Base-by-base conservation (phyloP, 2,797 vertebrate genomes). In the Myotis myotis region DNA sequence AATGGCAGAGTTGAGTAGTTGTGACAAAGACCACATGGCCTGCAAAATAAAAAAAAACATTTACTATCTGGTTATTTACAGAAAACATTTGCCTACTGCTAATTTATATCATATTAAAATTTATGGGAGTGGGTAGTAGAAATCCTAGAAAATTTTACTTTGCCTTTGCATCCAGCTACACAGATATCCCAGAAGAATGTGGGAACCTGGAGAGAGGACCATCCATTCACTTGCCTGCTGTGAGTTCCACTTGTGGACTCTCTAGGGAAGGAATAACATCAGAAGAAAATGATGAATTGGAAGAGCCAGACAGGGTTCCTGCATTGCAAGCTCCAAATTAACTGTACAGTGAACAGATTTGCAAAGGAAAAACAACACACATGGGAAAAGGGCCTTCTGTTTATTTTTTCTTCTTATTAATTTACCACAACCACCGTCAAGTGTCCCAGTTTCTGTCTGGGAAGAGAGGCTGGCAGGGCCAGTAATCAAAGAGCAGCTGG, bases 391-490 rank as follows among this genome's bases (percentile, higher is more conserved):
- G 95, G 82, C 89, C 86, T 97, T 97, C 93, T 97, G 95, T 98
- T 97, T 98, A 70, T 96, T 93, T 97, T 93, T 94, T 51, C 93
- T 91, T 76, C 83, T 96, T 97, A 97, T 97, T 98, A 98, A 98
- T 98, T 97, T 97, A 95, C 98, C n/a, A 0, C 97, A 98, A 96
- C 97, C 97, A 97, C 97, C 96, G 93, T 95, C 93, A 92, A 97
- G 94, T 96, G 97, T 96, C 98, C 90, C 95, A 82, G 94, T 98
- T 98, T 97, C 97, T 97, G 97, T 96, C 97, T 98, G 97, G 96
- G 96, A 98, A 98, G 96, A 94, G 88, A 92, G 62, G 87, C 87
- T 98, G 96, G 79, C 53, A 74, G 89, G 76, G 70, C 84, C 44
- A 79, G 53, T 53, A 93, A 96, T 97, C 87, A 89, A 95, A 97